phyloP scores from a whole-genome alignment of 2,888 invertebrate species.

The Alentia gelatinosa region DNA sequence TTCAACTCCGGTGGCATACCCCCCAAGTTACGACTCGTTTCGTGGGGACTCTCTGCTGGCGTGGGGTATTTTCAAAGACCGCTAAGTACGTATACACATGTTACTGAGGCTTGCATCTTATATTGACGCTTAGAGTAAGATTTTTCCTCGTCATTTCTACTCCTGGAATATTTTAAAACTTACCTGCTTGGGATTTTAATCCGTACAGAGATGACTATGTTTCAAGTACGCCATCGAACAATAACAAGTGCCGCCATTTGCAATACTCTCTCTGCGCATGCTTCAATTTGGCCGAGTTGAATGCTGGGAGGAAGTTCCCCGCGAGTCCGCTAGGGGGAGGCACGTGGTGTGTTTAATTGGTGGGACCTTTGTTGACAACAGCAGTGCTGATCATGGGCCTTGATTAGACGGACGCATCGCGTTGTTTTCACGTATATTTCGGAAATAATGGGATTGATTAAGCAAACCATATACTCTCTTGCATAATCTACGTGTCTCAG shows the following conservation, averaged over 20 bases:
- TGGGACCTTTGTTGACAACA: background rate
- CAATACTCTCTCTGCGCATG: conserved; percentile 85
- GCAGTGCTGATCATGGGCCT: background rate
- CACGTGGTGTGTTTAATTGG: background rate
- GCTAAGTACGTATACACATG: conserved; percentile 12
- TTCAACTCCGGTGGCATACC: conserved; percentile 29
- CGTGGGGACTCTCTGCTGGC: conserved; percentile 55
- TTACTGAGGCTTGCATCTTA: background rate
- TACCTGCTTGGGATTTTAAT: conserved; percentile 82
- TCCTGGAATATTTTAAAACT: conserved; percentile 60
- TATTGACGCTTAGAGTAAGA: background rate
- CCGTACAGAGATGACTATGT: conserved; percentile 82
- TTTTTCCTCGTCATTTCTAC: background rate
- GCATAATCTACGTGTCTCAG: too few species aligned
- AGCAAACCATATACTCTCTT: too few species aligned
- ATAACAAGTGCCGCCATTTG: conserved; percentile 99
- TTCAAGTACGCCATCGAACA: conserved; percentile 92
- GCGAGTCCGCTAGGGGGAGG: conserved; percentile 23
- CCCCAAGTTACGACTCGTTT: conserved; percentile 55
- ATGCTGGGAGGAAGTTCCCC: conserved; percentile 53
- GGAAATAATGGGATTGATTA: background rate
- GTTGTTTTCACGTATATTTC: background rate
- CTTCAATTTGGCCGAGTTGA: conserved; percentile 65
- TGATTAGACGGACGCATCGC: background rate
- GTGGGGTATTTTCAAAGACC: conserved; percentile 54